A percentile compares a stretch with the other conserved stretches of the same genome.
Evolutionary conservation across 2,113 vertebrate genomes (phyloP).

Genomic region (Zingel zingel): DNA sequence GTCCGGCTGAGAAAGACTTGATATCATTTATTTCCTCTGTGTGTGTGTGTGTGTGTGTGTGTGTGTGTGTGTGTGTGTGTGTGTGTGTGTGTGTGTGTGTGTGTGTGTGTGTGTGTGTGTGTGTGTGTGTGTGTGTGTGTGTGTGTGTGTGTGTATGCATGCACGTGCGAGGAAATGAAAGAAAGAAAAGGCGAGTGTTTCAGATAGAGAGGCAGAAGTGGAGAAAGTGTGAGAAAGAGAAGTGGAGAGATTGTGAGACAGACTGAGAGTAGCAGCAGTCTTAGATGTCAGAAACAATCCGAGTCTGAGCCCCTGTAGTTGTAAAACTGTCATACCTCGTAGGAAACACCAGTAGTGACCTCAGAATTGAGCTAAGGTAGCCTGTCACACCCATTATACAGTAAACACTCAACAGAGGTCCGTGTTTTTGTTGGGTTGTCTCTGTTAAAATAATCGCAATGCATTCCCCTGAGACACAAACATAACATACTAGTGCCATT

Average conservation of each 20-base stretch:
- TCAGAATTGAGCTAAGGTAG: conserved; percentile 61
- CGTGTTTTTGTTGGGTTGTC: conserved; percentile 70
- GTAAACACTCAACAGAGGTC: conserved; percentile 69
- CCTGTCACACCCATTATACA: conserved; percentile 70
- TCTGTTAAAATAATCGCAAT: conserved; percentile 60
- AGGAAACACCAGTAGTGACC: conserved; percentile 72
- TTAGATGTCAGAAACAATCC: conserved; percentile 68
- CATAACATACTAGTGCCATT: conserved; percentile 64
- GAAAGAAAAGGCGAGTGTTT: conserved; percentile 44
- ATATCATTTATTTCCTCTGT: conserved; percentile 50
- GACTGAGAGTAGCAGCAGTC: conserved; percentile 58
- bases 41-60: conserved; percentile 23
- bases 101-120: not conserved
- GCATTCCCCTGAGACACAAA: conserved; percentile 44
- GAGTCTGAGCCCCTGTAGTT: conserved; percentile 46
- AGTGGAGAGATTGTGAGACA: conserved; percentile 37
- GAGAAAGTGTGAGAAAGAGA: conserved; percentile 34
- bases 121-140: no score
- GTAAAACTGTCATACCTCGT: conserved; percentile 72
- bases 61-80: not conserved
- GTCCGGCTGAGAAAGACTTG: conserved; percentile 44
- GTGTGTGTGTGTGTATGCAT: no score
- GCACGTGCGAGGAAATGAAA: conserved; percentile 32
- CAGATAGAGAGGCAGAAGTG: conserved; percentile 39
- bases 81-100: not conserved